These are phyloP conservation scores for Pachydiplax longipennis DNA, from an alignment of 2,888 invertebrate species.

Conservation along the genomic window DNA sequence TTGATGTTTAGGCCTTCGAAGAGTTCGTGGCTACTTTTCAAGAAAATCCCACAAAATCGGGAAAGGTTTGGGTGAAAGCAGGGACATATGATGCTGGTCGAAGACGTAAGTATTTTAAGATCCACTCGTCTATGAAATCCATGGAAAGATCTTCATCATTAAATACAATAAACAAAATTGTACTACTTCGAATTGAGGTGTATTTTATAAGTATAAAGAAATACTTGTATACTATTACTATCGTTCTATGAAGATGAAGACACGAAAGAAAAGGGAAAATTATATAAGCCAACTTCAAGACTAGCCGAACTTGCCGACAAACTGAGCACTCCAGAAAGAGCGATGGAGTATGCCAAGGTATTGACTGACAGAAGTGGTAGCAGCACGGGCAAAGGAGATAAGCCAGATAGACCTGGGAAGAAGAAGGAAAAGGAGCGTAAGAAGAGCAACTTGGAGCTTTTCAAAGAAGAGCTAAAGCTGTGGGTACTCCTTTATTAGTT, in stretches of 20 bases:
- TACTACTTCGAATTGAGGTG: slow-evolving; percentile 37
- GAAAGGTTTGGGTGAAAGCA: slow-evolving; percentile 97
- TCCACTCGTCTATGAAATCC: slow-evolving; percentile 21
- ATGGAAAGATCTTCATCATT: slow-evolving; percentile 1
- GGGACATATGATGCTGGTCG: slow-evolving; percentile 96
- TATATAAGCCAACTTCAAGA: slow-evolving; percentile 91
- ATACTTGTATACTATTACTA: slow-evolving; percentile 47
- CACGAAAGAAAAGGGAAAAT: slow-evolving; percentile 84
- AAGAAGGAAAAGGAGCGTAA: slow-evolving; percentile 86
- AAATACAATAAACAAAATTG: not conserved
- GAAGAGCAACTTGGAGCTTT: slow-evolving; percentile 95
- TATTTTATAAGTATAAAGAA: slow-evolving; percentile 42
- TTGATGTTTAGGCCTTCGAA: slow-evolving; percentile 78
- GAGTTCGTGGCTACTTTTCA: slow-evolving; percentile 98
- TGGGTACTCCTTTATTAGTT: slow-evolving; percentile 67
- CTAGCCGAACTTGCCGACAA: slow-evolving; percentile 69
- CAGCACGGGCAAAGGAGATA: slow-evolving; percentile 66
- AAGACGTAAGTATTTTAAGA: slow-evolving; percentile 70
- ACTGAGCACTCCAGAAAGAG: slow-evolving; percentile 69
- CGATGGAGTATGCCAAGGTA: slow-evolving; percentile 73
- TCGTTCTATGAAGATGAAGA: slow-evolving; percentile 75
- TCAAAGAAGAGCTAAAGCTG: slow-evolving; percentile 97
- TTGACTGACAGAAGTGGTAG: slow-evolving; percentile 66
- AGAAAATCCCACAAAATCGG: slow-evolving; percentile 79
- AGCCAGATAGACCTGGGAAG: slow-evolving; percentile 67